Evolutionary conservation across 2,113 vertebrate genomes (phyloP).

Genomic region (Varanus salvator): DNA sequence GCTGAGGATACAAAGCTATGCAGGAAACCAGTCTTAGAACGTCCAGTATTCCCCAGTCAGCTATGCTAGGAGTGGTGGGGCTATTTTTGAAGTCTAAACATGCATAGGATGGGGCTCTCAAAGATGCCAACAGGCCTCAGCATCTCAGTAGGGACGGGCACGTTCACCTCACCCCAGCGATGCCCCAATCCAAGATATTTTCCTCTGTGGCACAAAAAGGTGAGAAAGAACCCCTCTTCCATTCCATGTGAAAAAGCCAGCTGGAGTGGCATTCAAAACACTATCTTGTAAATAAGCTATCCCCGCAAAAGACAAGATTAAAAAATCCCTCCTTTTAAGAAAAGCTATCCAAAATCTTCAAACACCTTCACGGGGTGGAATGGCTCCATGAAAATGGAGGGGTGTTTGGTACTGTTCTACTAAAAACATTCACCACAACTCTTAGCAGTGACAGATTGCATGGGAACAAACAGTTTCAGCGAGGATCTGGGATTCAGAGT

Average conservation of each 20-base stretch:
- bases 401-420: not conserved
- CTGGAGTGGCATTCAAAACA: no score
- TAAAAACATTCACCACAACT: not conserved
- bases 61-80: no score
- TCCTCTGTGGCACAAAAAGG: no score
- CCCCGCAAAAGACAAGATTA: not conserved
- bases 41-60: no score
- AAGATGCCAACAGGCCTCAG: not conserved
- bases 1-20: no score
- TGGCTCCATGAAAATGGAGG: not conserved
- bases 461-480: not conserved
- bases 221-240: no score
- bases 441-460: not conserved
- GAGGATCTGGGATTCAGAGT: not conserved
- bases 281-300: not conserved
- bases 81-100: no score
- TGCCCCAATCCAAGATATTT: no score
- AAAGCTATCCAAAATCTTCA: not conserved
- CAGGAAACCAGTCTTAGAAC: no score
- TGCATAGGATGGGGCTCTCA: no score
- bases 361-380: not conserved
- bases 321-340: not conserved
- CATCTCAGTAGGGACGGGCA: not conserved
- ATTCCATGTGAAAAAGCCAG: no score
- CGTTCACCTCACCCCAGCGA: not conserved